Evolutionary conservation across 2,797 vertebrate genomes (phyloP).

Genomic region (Tokudaia tokunoshimensis): DNA sequence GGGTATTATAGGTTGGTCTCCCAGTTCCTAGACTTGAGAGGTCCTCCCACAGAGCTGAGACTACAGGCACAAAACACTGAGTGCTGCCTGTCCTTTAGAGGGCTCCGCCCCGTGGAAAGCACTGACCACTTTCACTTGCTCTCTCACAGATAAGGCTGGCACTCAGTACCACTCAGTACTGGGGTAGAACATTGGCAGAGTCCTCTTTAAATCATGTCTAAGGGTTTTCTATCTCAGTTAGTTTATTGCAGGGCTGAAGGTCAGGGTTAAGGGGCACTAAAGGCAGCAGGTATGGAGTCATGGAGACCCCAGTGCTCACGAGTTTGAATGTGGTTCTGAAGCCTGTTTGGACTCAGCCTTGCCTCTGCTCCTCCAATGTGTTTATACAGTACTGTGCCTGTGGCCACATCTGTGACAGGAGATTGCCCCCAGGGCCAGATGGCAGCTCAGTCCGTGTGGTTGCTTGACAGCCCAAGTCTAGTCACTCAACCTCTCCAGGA

Average conservation of each 20-base stretch:
- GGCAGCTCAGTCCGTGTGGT: not conserved
- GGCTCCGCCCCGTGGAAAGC: not conserved
- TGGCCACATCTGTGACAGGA: not conserved
- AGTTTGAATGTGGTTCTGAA: not conserved
- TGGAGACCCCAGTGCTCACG: not conserved
- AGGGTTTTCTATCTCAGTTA: not conserved
- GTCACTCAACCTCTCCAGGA: not conserved
- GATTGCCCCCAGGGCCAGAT: not conserved
- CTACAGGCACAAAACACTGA: no score
- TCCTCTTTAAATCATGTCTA: not conserved
- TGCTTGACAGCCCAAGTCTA: not conserved
- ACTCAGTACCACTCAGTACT: not conserved
- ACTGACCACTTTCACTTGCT: not conserved
- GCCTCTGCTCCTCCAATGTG: not conserved
- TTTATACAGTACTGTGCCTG: not conserved
- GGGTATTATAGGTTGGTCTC: not conserved
- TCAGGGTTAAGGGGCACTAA: not conserved
- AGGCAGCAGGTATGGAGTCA: no score
- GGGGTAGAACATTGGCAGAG: not conserved
- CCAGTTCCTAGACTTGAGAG: not conserved
- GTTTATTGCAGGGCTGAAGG: not conserved
- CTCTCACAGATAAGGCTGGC: not conserved
- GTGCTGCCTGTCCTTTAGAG: not conserved
- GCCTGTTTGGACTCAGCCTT: not conserved
- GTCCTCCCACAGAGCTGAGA: not conserved